Conservation (phyloP, 37 sponge, comb jelly and placozoan genomes). For the Cliona cf. orientalis region DNA sequence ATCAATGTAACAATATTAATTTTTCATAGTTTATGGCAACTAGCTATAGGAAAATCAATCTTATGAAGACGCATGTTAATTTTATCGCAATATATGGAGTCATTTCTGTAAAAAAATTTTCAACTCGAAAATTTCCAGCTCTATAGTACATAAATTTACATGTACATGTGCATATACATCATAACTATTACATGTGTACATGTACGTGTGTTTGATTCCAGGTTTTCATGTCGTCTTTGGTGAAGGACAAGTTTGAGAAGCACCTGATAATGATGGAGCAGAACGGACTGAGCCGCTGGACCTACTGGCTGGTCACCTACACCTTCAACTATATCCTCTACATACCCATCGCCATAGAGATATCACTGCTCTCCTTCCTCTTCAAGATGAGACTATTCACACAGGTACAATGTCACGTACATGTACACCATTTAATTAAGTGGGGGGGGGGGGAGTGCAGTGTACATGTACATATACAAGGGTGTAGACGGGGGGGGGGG, state of each 20-base stretch:
- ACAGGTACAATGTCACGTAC: too few species aligned
- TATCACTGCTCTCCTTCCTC: constrained; percentile 25
- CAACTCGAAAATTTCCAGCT: too few species aligned
- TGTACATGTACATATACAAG: too few species aligned
- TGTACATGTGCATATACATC: constrained; percentile 14
- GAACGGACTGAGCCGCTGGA: constrained; percentile 70
- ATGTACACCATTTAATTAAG: too few species aligned
- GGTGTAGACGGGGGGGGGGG: too few species aligned
- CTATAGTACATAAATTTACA: not conserved
- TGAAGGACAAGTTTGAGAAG: constrained; percentile 75
- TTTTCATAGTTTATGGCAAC: not conserved
- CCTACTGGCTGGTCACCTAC: constrained; percentile 78
- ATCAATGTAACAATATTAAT: not conserved
- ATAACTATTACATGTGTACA: not conserved
- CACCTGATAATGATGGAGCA: constrained; percentile 92
- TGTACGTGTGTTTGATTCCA: constrained; percentile 18
- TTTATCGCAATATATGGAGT: not conserved
- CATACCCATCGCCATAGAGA: constrained; percentile 32
- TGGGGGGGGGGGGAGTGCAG: too few species aligned
- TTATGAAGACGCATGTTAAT: too few species aligned
- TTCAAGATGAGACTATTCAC: constrained; percentile 76
- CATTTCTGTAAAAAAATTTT: too few species aligned
- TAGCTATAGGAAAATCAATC: too few species aligned
- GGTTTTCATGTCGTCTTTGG: constrained; percentile 68
- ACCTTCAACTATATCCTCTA: constrained; percentile 65